A percentile compares a stretch with the other conserved stretches of the same genome.
Evolutionary conservation across 1,140 invertebrate genomes (phyloP).

Genomic region (Drosophila albomicans): DNA sequence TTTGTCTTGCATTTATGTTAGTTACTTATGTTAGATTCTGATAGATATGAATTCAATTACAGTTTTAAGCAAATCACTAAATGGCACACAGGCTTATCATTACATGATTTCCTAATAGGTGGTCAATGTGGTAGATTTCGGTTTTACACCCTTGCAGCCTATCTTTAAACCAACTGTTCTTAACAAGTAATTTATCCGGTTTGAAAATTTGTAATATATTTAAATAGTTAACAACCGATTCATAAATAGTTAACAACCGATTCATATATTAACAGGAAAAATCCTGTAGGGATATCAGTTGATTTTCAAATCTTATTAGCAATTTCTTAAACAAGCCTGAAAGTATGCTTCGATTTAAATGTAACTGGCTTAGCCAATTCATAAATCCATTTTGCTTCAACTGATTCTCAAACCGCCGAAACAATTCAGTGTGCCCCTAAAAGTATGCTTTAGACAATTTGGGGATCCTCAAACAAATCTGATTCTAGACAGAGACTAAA

Average conservation of each 20-base stretch:
- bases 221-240: too few relatives aligned
- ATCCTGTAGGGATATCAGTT: too few relatives aligned
- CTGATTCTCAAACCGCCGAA: too few relatives aligned
- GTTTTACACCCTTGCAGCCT: conserved; percentile 12
- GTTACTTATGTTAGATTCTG: conserved; percentile 16
- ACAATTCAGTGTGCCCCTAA: not conserved
- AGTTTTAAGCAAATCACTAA: conserved; percentile 18
- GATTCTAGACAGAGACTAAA: not conserved
- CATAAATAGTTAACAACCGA: too few relatives aligned
- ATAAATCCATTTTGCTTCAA: too few relatives aligned
- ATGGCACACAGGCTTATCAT: conserved; percentile 21
- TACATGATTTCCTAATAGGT: conserved; percentile 23
- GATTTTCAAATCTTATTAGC: too few relatives aligned
- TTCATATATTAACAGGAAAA: too few relatives aligned
- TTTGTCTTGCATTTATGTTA: conserved; percentile 33
- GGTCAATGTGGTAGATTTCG: not conserved
- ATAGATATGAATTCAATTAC: conserved; percentile 5
- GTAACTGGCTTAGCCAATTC: too few relatives aligned
- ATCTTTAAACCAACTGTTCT: not conserved
- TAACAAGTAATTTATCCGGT: too few relatives aligned
- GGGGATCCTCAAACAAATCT: not conserved
- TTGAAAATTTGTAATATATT: too few relatives aligned
- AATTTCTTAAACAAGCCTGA: too few relatives aligned
- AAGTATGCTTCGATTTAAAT: too few relatives aligned
- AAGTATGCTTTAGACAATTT: not conserved